Base-by-base conservation (phyloP, 2,113 vertebrate species). In the Rattus rattus region DNA sequence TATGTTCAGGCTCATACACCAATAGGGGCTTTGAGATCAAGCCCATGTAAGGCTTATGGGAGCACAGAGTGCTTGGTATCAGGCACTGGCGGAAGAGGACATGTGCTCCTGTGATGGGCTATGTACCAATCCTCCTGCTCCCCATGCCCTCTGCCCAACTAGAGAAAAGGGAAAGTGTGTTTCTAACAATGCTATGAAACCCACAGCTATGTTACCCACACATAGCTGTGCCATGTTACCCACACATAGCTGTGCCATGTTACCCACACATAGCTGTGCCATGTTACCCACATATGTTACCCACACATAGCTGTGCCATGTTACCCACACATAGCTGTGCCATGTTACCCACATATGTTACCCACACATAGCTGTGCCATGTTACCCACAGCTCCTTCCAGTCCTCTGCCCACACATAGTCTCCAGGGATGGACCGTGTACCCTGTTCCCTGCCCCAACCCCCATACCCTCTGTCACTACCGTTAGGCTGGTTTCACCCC, bases 41-140 rank as follows among this genome's bases (percentile, higher is more conserved):
- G 20, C 12, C 14, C 0, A n/a, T 20, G 0, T 9, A 43, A n/a
- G 28, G 28, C 43, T 54, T 1, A 4, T 17, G 39, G 19, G 7
- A 56, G 28, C 39, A 61, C 81, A 30, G 52, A 39, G 80, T n/a
- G 43, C 10, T 7, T 39, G 36, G 11, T 63, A 22, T 86, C 63
- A 33, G 10, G 28, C 63, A n/a, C 43, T 39, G 6, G n/a, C 39
- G 36, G 80, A 39, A 39, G 20, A 61, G 10, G 7, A 61, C 22
- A 28, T 63, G 13, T 39, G 59, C 7, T 20, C 80, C 22, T 84
- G 17, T 77, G 77, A 33, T 19, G 28, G 47, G 47, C 28, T 52
- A 4, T 54, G 30, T 11, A 80, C 77, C 77, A 49, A 80, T 84
- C 56, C 80, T 14, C n/a, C 28, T 59, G 20, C 33, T 80, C 33